These are phyloP conservation scores for Chionoecetes opilio DNA, from an alignment of 1,140 invertebrate genomes.

Conservation along the genomic window DNA sequence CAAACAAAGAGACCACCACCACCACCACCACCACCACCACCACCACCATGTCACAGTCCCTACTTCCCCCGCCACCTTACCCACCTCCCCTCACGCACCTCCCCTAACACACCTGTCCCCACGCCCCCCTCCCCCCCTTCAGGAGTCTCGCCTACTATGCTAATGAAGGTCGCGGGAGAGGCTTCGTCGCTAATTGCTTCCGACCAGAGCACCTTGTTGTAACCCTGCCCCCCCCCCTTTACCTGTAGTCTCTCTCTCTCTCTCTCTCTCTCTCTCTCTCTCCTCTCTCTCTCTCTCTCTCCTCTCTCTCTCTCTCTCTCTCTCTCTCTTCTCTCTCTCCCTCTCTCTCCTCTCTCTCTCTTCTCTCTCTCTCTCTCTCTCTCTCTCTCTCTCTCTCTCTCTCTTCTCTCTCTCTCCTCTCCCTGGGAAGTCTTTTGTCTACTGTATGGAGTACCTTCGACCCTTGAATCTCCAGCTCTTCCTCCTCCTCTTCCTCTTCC, in stretches of 20 bases:
- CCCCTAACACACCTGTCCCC: background rate
- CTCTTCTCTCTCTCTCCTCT: background rate
- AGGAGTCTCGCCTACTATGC: background rate
- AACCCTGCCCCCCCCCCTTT: background rate
- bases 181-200: conserved; percentile 42
- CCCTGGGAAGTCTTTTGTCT: background rate
- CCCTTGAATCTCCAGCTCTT: background rate
- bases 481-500: background rate
- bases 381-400: conserved; percentile 61
- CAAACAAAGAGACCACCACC: background rate
- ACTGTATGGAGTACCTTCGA: background rate
- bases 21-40: background rate
- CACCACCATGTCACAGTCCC: background rate
- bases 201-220: background rate
- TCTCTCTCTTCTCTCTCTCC: background rate
- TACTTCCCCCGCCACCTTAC: background rate
- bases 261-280: background rate
- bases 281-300: background rate
- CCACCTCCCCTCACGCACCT: background rate
- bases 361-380: conserved; percentile 49
- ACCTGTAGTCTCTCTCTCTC: background rate
- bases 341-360: background rate
- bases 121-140: background rate
- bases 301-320: background rate
- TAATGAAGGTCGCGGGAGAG: conserved; percentile 25